Conservation (phyloP, 2,113 vertebrate genomes). For the Eclectus roratus region DNA sequence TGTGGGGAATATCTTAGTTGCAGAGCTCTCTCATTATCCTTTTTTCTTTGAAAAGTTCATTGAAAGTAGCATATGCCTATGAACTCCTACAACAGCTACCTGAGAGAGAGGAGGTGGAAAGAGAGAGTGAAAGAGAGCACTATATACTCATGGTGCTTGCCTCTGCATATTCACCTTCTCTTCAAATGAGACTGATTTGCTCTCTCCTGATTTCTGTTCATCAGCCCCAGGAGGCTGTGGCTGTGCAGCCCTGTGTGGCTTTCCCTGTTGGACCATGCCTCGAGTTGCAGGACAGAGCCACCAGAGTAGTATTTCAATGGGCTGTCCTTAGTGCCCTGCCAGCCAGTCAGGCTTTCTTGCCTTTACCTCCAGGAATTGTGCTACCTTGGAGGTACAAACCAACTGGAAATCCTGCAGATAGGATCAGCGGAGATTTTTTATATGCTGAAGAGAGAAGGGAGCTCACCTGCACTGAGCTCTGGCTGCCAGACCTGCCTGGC, state of each 20-base stretch:
- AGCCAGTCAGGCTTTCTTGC: not conserved
- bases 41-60: not conserved
- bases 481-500: not conserved
- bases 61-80: not conserved
- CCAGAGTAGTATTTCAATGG: rapidly evolving
- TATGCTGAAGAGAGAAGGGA: not conserved
- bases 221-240: rapidly evolving
- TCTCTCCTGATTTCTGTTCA: not conserved
- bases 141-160: not conserved
- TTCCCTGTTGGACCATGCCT: rapidly evolving
- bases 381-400: not conserved
- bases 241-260: rapidly evolving
- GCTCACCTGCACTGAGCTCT: not conserved
- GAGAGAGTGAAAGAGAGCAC: not conserved
- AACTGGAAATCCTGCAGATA: not conserved
- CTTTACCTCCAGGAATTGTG: not conserved
- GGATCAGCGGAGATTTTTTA: not conserved
- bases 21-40: not conserved
- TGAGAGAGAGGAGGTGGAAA: not conserved
- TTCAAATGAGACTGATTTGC: not conserved
- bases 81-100: not conserved
- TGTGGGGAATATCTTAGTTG: not conserved
- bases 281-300: not conserved
- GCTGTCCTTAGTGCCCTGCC: not conserved
- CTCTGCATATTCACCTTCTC: not conserved